Base-by-base conservation (phyloP, 2,888 invertebrate species). In the Aleiodes alternator region DNA sequence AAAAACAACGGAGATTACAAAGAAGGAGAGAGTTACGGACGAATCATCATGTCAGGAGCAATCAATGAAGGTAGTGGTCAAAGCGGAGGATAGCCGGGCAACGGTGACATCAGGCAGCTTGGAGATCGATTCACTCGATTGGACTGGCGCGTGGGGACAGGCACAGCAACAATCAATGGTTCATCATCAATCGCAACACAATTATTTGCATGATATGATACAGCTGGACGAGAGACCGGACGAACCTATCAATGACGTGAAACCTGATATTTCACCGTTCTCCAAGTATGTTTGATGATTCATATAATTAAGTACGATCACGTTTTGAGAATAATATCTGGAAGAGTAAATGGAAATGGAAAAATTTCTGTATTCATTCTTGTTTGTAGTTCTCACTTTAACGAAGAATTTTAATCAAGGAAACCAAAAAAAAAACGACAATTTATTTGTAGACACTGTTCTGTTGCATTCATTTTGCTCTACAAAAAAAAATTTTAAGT, bases 141-240 rank as follows among this genome's bases (percentile, higher is more conserved):
- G 89, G 89, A 77, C 82, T 61, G 84, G 81, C n/a, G 81, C 82
- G 16, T 89, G 88, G 88, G 87, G 79, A 53, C 79, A 82, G 9
- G 77, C 76, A 23, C 80, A 80, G 59, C 80, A 81, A 29, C 78
- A 76, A 11, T 82, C 82, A 59, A 81, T 81, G 16, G 81, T 78
- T 59, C 83, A 82, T 43, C 78, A 78, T 48, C 68, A 76, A 5
- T 86, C 85, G 23, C 80, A 79, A 29, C 70, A 72, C 3, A 81
- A 80, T 55, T 79, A 80, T 23, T 81, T 78, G 53, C 80, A 80
- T 5, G 83, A 81, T 74, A 73, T 86, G 5, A 77, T 87, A 4
- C 83, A 83, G 34, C 66, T 84, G 55, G 83, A 80, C 68, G 84
- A 83, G 8, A 83, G 84, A 48, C 76, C 80, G 11, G 80, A 82